Evolutionary conservation across 2,888 invertebrate genomes (phyloP).

Genomic region (Catocala nupta): DNA sequence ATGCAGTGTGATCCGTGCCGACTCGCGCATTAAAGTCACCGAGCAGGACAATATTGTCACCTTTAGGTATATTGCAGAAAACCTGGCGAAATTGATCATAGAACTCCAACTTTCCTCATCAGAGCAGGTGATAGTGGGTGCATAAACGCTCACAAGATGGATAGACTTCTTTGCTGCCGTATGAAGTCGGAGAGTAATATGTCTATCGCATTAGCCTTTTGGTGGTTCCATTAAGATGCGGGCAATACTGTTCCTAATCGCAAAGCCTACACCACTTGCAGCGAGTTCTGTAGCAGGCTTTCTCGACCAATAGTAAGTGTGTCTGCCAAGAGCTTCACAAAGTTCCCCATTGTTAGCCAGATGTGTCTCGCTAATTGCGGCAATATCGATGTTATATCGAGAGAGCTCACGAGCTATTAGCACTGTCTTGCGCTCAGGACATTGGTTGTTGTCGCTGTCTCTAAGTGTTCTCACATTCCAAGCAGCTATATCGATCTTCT

Average conservation of each 20-base stretch:
- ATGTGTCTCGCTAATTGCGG: slow-evolving; percentile 8
- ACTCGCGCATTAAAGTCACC: too few relatives aligned
- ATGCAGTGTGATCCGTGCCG: too few relatives aligned
- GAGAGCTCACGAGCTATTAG: slow-evolving; percentile 21
- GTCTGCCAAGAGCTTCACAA: background rate
- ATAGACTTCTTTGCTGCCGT: background rate
- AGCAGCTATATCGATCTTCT: background rate
- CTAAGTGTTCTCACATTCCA: background rate
- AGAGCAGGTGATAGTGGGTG: slow-evolving; percentile 19
- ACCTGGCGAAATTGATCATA: background rate
- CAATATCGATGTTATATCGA: background rate
- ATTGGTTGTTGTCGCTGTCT: slow-evolving; percentile 1
- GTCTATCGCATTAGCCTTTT: background rate
- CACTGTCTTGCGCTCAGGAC: slow-evolving; percentile 10
- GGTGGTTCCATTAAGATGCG: background rate
- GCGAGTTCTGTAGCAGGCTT: background rate
- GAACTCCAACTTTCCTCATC: background rate
- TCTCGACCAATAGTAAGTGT: background rate
- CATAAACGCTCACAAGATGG: slow-evolving; percentile 19
- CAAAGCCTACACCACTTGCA: slow-evolving; percentile 4
- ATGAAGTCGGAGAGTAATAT: background rate
- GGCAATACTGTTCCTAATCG: slow-evolving; percentile 8
- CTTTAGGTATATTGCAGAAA: background rate
- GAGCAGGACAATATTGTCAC: too few relatives aligned
- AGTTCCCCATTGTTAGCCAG: background rate